A percentile compares a stretch with the other conserved stretches of the same genome.
Conservation (phyloP, 2,888 invertebrate genomes). For the Epinotia ramella region DNA sequence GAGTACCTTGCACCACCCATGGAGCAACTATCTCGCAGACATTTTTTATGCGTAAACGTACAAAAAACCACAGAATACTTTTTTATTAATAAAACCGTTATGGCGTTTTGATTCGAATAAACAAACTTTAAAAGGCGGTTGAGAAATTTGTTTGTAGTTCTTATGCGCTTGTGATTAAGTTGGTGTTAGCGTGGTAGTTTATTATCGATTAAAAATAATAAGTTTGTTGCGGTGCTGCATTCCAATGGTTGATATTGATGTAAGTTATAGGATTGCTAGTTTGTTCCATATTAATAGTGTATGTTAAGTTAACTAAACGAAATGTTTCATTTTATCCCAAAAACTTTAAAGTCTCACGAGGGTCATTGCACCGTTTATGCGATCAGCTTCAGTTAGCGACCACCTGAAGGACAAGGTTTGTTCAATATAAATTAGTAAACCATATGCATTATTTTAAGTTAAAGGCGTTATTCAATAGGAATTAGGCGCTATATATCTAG, state of each 20-base stretch:
- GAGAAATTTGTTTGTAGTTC: background rate
- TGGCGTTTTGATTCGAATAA: slow-evolving; percentile 29
- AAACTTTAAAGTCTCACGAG: too few relatives aligned
- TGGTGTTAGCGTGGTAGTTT: background rate
- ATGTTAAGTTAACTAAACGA: too few relatives aligned
- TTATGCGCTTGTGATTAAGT: background rate
- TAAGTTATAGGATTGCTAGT: slow-evolving; percentile 30
- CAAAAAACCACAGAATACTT: slow-evolving; percentile 28
- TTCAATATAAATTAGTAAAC: too few relatives aligned
- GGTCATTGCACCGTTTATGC: background rate
- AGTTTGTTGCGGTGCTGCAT: slow-evolving; percentile 34
- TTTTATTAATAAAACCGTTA: slow-evolving; percentile 42
- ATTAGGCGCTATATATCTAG: too few relatives aligned
- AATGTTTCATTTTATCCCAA: too few relatives aligned
- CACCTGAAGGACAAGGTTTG: background rate
- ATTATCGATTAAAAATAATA: background rate
- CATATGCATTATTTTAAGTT: too few relatives aligned
- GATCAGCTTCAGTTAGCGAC: background rate
- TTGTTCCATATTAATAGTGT: too few relatives aligned
- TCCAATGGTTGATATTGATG: slow-evolving; percentile 33
- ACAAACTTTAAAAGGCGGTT: slow-evolving; percentile 5
- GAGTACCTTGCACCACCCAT: slow-evolving; percentile 26
- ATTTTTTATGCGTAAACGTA: slow-evolving; percentile 35
- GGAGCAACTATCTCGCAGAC: slow-evolving; percentile 29
- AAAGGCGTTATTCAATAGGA: too few relatives aligned